These are phyloP conservation scores for Chroicocephalus ridibundus DNA, from an alignment of 2,113 vertebrate species.

Conservation along the genomic window DNA sequence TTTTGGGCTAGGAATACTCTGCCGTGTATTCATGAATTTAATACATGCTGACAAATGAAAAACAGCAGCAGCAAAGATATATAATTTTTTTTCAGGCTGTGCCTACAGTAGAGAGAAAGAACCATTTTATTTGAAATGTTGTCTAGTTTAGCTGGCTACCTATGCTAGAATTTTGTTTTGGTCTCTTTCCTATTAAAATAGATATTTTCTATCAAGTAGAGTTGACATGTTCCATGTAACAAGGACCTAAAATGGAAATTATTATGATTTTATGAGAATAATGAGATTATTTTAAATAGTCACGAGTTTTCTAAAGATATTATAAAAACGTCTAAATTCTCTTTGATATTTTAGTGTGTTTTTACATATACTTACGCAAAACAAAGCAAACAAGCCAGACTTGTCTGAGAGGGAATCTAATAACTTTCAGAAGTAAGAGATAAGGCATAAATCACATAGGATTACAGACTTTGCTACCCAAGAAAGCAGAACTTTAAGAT, in stretches of 20 bases:
- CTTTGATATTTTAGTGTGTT: neutral
- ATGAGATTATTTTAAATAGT: neutral
- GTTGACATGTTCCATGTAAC: neutral
- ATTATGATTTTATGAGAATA: neutral
- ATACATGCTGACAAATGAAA: neutral
- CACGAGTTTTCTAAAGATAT: neutral
- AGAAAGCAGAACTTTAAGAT: neutral
- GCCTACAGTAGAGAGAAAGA: neutral
- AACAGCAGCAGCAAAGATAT: neutral
- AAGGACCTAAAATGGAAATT: neutral
- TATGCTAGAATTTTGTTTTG: neutral
- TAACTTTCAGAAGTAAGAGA: neutral
- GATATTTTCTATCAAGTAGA: neutral
- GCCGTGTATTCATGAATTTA: neutral
- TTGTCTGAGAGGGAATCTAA: neutral
- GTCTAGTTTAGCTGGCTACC: neutral
- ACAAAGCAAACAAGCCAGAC: neutral
- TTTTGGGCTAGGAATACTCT: neutral
- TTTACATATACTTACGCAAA: neutral
- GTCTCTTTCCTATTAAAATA: neutral
- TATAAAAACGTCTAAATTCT: neutral
- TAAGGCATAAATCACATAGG: neutral
- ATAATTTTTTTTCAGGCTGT: neutral
- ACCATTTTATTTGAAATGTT: neutral
- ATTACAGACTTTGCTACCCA: neutral